Evolutionary conservation across 1,140 invertebrate genomes (phyloP).

Genomic region (Papilio machaon): DNA sequence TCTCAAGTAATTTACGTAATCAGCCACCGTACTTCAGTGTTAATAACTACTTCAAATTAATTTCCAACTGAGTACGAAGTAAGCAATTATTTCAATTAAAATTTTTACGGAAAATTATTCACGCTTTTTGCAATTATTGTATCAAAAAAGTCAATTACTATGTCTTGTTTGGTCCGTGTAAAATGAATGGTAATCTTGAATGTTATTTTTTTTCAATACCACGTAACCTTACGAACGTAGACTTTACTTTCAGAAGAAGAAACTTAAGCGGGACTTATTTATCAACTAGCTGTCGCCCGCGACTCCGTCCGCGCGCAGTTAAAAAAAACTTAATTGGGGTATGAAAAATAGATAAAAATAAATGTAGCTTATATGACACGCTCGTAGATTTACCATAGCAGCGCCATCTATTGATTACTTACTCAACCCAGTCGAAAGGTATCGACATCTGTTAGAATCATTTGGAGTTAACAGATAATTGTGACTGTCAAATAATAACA

Average conservation of each 20-base stretch:
- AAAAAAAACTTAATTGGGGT: too few species aligned
- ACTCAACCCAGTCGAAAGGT: too few species aligned
- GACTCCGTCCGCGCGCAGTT: too few species aligned
- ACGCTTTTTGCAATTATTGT: not conserved
- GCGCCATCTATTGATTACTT: too few species aligned
- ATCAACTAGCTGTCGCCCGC: too few species aligned
- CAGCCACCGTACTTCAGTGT: not conserved
- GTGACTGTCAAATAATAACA: too few species aligned
- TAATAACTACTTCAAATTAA: slow-evolving; percentile 6
- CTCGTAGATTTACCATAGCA: too few species aligned
- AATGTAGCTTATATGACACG: too few species aligned
- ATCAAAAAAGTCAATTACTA: not conserved
- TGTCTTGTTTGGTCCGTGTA: not conserved
- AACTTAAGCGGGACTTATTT: too few species aligned
- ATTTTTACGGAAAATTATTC: not conserved
- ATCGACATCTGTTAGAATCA: too few species aligned
- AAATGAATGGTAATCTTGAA: not conserved
- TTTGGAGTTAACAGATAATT: too few species aligned
- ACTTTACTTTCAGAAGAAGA: not conserved
- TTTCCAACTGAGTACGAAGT: not conserved
- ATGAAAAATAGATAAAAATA: too few species aligned
- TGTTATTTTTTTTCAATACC: not conserved
- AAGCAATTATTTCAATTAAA: slow-evolving; percentile 8
- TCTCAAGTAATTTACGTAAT: not conserved
- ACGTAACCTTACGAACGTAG: not conserved